A percentile compares a stretch with the other conserved stretches of the same genome.
These are phyloP conservation scores for Clarias laeviceps DNA, from an alignment of 2,797 vertebrate species.

Conservation along the genomic window DNA sequence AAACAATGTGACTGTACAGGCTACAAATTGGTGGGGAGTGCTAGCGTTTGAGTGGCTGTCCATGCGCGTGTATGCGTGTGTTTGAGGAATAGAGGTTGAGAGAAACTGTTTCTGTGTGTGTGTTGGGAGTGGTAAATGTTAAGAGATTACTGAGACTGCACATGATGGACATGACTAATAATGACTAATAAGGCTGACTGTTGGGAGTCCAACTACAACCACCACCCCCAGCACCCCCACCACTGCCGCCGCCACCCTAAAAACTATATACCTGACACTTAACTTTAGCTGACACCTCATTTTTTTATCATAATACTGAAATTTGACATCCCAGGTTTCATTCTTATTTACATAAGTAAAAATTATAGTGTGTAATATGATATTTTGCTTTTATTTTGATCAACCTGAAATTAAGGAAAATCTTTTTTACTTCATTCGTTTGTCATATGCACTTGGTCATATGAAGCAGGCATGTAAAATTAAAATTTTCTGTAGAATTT, in stretches of 20 bases:
- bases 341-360: neutral
- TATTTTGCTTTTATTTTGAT: neutral
- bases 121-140: constrained; percentile 59
- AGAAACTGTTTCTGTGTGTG: constrained; percentile 28
- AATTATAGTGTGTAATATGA: neutral
- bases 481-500: neutral
- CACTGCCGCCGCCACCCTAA: neutral
- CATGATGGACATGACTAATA: constrained; percentile 76
- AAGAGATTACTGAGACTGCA: constrained; percentile 53
- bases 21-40: constrained; percentile 87
- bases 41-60: constrained; percentile 61
- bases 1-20: constrained; percentile 98
- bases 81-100: constrained; percentile 44
- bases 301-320: neutral
- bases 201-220: constrained; percentile 5
- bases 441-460: neutral
- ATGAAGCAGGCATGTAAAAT: neutral
- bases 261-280: neutral
- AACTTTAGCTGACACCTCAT: neutral
- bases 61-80: constrained; percentile 24
- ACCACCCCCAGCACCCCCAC: neutral
- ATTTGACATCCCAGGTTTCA: neutral
- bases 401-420: neutral
- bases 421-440: neutral
- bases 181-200: constrained; percentile 71